These are phyloP conservation scores for Acrocephalus kingi DNA, from an alignment of 2,113 vertebrate species.

Conservation along the genomic window DNA sequence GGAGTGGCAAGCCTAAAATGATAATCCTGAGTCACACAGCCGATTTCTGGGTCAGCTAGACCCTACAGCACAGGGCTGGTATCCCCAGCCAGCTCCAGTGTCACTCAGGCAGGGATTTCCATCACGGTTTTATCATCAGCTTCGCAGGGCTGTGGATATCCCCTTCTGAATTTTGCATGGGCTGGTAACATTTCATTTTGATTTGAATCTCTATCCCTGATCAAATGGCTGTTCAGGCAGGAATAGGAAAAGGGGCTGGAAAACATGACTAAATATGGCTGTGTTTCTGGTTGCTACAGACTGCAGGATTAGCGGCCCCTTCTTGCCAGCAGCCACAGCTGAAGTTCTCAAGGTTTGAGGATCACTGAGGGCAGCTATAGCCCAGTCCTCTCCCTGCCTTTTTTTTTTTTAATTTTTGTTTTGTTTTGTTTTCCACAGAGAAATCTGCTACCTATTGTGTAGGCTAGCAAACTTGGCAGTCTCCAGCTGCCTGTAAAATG, in stretches of 20 bases:
- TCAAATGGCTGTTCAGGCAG: not conserved
- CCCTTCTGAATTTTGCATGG: not conserved
- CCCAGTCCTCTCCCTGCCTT: not conserved
- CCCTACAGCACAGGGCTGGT: not conserved
- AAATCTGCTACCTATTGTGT: slow-evolving; percentile 46
- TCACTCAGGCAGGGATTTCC: not conserved
- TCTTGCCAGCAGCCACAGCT: slow-evolving; percentile 39
- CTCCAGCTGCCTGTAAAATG: slow-evolving; percentile 29
- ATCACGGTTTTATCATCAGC: not conserved
- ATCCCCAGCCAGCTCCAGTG: not conserved
- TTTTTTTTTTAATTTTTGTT: too few relatives aligned
- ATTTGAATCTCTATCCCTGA: not conserved
- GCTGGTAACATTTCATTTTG: not conserved
- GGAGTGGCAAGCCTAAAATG: not conserved
- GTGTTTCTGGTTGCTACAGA: slow-evolving; percentile 18
- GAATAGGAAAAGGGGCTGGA: slow-evolving; percentile 39
- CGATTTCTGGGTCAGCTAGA: not conserved
- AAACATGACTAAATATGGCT: slow-evolving; percentile 70
- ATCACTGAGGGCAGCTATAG: not conserved
- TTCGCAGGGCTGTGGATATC: not conserved
- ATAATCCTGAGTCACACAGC: not conserved
- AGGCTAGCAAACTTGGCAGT: slow-evolving; percentile 35
- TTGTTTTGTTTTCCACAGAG: not conserved
- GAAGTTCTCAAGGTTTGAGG: slow-evolving; percentile 4
- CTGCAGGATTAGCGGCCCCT: not conserved